Base-by-base conservation (phyloP, 92 coral and sea anemone species). In the Zoanthus sociatus region DNA sequence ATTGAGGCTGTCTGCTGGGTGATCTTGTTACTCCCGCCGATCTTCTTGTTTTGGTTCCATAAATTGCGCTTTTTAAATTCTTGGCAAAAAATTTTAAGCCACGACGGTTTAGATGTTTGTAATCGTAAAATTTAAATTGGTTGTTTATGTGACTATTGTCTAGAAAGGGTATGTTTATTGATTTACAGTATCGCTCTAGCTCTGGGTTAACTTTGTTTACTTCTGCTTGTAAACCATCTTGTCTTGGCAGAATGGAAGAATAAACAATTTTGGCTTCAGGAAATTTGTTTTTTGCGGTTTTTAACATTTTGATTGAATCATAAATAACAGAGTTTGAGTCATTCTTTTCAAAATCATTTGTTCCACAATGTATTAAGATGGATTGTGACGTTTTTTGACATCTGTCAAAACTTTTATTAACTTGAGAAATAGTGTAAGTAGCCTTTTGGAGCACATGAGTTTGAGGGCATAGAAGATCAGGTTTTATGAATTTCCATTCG, bases 61-160 rank as follows among this genome's bases (percentile, higher is more conserved):
- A 86, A 56, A 86, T 86, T n/a, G 89, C 89, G 53, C 89, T 75
- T 63, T 86, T 86, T 86, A 86, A 74, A 14, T 86, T 86, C 56
- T 86, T 60, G n/a, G 83, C 83, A 63, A 74, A 86, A 73, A 73
- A 84, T 54, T 53, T 73, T 1, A 84, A 84, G 6, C 88, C 82
- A 31, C 88, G 82, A 18, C 61, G 64, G 69, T 84, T 84, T 15
- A 84, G 82, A 54, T 84, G 82, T 56, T 84, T 84, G 45, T 44
- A 26, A 54, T 73, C 82, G 12, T 55, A 86, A 32, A 75, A 86
- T 60, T 86, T 83, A 9, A 37, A 75, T 3, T 61, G 74, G 1
- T 75, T 60, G 26, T 33, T 37, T 46, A 86, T 86, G 61, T 86
- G 89, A 55, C 47, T 74, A 74, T 86, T 86, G 58, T 60, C 64